Evolutionary conservation across 2,888 invertebrate species (phyloP), one percentile per base, ranked within the genome.

Genomic region (Scrobipalpa costella): DNA sequence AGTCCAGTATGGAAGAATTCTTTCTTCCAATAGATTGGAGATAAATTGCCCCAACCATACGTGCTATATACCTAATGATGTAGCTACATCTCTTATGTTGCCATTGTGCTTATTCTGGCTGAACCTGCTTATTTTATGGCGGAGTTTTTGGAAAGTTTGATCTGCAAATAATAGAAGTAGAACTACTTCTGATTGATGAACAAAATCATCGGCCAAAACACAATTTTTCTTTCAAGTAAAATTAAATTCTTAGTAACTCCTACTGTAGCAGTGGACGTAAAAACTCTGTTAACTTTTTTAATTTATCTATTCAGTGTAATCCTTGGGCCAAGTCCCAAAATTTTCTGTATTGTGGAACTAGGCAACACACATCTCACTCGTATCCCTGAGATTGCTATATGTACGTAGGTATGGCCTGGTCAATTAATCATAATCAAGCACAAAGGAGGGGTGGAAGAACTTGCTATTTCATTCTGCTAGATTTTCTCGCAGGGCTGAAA

Each of bases 11-110:
- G n/a, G n/a, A n/a, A n/a, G n/a, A n/a, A n/a, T n/a, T n/a, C n/a
- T n/a, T n/a, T n/a, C n/a, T 67, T 69, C 57, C 72, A 75, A 76
- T 73, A 71, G 80, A 80, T 79, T 68, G 72, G 76, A 78, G 79
- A 85, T 83, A 81, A 80, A 84, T 81, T 75, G 80, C 78, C 73
- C 72, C 71, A 11, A 44, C 44, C 13, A 44, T 44, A n/a, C 1
- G 38, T 11, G 2, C 38, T 15, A 15, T 13, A 7, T 13, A 50
- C 19, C 17, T 19, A 50, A 21, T 19, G 9, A 50, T 50, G 19
- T 19, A 21, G 19, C 50, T 50, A 11, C 21, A 50, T 21, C 11
- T 21, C 50, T 19, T 40, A 13, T 13, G 13, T 40, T 13, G 13
- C 27, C 0, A 13, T 40, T 13, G 13, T 13, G 40, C 19, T 21